phyloP scores from a whole-genome alignment of 2,113 vertebrate genomes.

The Pontoporia blainvillei region DNA sequence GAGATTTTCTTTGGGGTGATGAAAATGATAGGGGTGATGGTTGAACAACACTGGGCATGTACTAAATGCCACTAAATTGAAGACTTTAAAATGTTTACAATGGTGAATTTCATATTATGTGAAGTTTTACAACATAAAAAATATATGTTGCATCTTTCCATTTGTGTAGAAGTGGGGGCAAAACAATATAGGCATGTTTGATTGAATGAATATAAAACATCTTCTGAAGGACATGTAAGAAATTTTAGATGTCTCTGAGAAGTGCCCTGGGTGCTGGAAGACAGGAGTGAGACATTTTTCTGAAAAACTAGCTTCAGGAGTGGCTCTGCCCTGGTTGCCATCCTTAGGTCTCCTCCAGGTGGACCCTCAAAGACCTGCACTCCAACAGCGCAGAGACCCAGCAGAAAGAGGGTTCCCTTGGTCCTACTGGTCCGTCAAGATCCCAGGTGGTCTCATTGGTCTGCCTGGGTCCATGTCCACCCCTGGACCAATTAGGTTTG shows the following conservation, averaged over 20 bases:
- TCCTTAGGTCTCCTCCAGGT: neutral
- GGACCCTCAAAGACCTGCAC: too few species aligned
- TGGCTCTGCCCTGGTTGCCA: neutral
- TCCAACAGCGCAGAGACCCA: neutral
- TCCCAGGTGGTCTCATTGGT: neutral
- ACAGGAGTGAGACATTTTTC: neutral
- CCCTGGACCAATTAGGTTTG: neutral
- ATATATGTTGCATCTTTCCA: neutral
- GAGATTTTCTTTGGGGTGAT: neutral
- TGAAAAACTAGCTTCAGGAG: neutral
- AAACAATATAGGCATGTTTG: neutral
- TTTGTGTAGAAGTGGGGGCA: neutral
- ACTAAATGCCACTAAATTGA: neutral
- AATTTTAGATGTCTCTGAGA: neutral
- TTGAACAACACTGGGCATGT: neutral
- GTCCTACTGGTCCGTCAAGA: neutral
- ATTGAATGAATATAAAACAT: neutral
- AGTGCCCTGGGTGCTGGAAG: neutral
- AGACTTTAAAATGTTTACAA: neutral
- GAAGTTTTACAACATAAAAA: neutral
- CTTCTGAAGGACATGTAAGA: neutral
- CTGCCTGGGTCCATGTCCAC: neutral
- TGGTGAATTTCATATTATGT: neutral
- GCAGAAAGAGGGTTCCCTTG: neutral
- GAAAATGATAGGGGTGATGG: neutral